These are phyloP conservation scores for Gymnoscopelus microlampas DNA, from an alignment of 2,797 vertebrate species.

Conservation along the genomic window DNA sequence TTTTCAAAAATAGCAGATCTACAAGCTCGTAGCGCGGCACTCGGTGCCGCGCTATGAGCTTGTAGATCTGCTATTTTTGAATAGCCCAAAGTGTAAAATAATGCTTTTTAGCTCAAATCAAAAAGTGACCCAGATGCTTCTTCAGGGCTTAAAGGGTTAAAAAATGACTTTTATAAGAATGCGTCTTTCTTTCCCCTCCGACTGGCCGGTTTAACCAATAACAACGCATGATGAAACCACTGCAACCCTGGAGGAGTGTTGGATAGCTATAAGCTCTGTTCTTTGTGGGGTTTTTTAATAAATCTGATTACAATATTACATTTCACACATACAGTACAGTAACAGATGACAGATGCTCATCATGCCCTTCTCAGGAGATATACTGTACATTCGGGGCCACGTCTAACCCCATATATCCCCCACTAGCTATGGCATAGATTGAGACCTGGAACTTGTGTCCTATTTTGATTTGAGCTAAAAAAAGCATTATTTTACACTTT, in stretches of 20 bases:
- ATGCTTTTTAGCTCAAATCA: no score
- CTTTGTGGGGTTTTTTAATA: neutral
- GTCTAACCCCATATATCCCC: neutral
- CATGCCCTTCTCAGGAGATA: no score
- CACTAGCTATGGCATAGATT: neutral
- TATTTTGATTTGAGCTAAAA: no score
- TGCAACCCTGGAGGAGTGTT: neutral
- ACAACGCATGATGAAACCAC: neutral
- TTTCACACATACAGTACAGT: neutral
- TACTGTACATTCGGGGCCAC: neutral
- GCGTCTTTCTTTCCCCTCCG: neutral
- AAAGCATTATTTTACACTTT: no score
- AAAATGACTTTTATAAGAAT: slow-evolving; percentile 20
- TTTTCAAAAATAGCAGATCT: no score
- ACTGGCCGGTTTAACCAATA: slow-evolving; percentile 1
- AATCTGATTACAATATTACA: neutral
- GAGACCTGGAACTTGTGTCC: no score
- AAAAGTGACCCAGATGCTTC: no score
- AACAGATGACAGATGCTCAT: neutral
- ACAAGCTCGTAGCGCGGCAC: no score
- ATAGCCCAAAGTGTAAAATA: no score
- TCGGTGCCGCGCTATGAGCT: no score
- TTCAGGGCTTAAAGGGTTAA: no score
- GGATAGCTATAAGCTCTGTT: neutral
- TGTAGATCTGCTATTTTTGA: no score